Base-by-base conservation (phyloP, 2,797 vertebrate genomes). In the Artibeus lituratus region DNA sequence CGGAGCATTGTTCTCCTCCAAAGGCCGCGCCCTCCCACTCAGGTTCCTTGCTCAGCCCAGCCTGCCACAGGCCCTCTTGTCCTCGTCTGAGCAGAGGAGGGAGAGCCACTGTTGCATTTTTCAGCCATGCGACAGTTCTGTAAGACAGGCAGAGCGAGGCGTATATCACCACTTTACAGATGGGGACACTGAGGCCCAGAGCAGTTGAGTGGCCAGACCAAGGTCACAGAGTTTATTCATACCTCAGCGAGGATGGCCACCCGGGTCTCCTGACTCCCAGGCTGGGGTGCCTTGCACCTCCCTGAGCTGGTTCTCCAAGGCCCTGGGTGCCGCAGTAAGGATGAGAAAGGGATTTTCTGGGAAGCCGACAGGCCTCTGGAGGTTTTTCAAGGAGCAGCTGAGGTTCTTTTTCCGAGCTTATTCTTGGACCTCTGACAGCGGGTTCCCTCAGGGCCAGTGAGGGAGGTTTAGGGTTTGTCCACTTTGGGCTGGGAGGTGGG, bases 1-100 rank as follows among this genome's bases (percentile, higher is more conserved):
- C 0, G 0, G 7, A 67, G 83, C 76, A 83, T 93, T 96, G 89
- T 93, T 70, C 95, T 91, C 90, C 77, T 65, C 82, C 73, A 90
- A 35, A 0, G 0, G 51, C 78, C 7, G 32, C 24, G 14, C 59
- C 35, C 35, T 72, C 67, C 26, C 44, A 26, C 90, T 95, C 82
- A 57, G 69, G 81, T 95, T 95, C 18, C 72, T 18, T 5, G 24
- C 72, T 21, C 12, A 35, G 39, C 22, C 55, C 18, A 0, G 42
- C 65, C 67, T 5, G 42, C 59, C 15, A 19, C 62, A 24, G 53
- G 15, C 69, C n/a, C 49, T 47, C 11, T 8, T 37, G 21, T 37
- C 26, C 67, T n/a, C 15, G 32, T 73, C 93, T 59, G 76, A 78
- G 42, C 8, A 3, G 51, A 72, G 44, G 14, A 47, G 29, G 22